These are phyloP conservation scores for Odontomyia ornata DNA, from an alignment of 2,888 invertebrate species.

Conservation along the genomic window DNA sequence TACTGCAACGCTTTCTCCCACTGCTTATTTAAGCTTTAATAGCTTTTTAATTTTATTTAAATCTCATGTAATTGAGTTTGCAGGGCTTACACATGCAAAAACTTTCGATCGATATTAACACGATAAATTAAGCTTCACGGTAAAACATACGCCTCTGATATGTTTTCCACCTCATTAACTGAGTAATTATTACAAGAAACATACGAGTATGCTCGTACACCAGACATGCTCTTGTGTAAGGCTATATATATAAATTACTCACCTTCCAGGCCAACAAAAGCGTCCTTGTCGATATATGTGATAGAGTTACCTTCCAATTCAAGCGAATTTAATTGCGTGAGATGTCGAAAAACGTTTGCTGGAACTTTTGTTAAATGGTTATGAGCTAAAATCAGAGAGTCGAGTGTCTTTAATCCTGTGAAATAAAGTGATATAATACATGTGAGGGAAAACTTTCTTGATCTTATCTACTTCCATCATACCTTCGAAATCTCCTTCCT, in stretches of 20 bases:
- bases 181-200: too few relatives aligned
- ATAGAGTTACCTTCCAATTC: constrained; percentile 90
- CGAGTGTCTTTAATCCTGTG: constrained; percentile 79
- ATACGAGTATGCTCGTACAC: too few relatives aligned
- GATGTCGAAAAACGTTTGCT: constrained; percentile 82
- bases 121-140: too few relatives aligned
- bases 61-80: too few relatives aligned
- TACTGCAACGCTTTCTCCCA: too few relatives aligned
- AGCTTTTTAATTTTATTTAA: too few relatives aligned
- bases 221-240: too few relatives aligned
- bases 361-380: constrained; percentile 84
- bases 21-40: too few relatives aligned
- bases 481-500: constrained; percentile 89
- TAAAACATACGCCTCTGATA: too few relatives aligned
- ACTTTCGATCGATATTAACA: too few relatives aligned
- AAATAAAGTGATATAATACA: constrained; percentile 7
- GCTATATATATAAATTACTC: constrained; percentile 54
- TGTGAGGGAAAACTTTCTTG: not conserved
- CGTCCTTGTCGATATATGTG: constrained; percentile 80
- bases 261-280: constrained; percentile 90
- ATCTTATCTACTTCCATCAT: constrained; percentile 51
- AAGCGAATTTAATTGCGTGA: constrained; percentile 82
- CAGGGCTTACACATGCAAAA: too few relatives aligned
- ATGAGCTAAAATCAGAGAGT: constrained; percentile 85
- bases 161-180: too few relatives aligned